phyloP scores from a whole-genome alignment of 2,113 vertebrate genomes.

The Passerina amoena region DNA sequence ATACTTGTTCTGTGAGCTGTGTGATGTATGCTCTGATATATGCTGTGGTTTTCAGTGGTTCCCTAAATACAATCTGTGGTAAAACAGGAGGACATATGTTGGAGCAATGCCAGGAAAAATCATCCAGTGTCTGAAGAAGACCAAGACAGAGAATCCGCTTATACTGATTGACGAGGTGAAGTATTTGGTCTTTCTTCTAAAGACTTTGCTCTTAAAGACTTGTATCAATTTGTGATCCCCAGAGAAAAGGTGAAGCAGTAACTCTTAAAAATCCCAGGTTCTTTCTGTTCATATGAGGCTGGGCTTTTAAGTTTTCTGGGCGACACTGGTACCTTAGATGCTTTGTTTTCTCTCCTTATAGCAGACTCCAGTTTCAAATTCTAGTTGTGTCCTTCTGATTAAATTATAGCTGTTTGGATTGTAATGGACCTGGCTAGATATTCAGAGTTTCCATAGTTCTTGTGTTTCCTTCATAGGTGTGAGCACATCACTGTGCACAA shows the following conservation, averaged over 20 bases:
- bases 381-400: not conserved
- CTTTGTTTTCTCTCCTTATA: not conserved
- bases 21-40: not conserved
- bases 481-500: not conserved
- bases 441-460: not conserved
- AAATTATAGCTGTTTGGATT: not conserved
- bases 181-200: not conserved
- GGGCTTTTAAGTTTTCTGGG: not conserved
- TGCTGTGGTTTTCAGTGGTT: not conserved
- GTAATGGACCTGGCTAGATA: not conserved
- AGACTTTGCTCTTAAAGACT: not conserved
- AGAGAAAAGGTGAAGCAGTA: not conserved
- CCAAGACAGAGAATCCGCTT: slow-evolving; percentile 94
- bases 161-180: slow-evolving; percentile 94
- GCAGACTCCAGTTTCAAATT: not conserved
- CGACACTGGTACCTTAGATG: not conserved
- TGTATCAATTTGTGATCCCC: not conserved
- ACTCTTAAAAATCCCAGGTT: not conserved
- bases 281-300: not conserved
- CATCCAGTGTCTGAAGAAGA: slow-evolving; percentile 98
- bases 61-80: not conserved
- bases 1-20: not conserved
- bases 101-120: slow-evolving; percentile 98
- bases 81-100: slow-evolving; percentile 92
- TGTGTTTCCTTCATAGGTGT: not conserved